phyloP scores from a whole-genome alignment of 2,888 invertebrate genomes.

The Hemicrepidius hirtus region DNA sequence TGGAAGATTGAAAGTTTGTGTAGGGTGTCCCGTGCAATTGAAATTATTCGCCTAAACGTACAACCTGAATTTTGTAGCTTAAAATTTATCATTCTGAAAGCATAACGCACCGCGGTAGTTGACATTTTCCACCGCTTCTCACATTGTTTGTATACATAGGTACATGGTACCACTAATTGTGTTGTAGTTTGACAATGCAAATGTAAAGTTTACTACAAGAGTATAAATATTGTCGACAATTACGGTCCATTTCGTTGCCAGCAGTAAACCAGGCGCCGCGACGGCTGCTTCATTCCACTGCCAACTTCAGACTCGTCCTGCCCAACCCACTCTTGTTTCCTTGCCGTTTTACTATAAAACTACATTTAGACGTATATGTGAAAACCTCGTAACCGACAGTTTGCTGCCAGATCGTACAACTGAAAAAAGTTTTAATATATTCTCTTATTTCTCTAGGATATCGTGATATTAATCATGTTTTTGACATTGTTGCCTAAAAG shows the following conservation, averaged over 20 bases:
- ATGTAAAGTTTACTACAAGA: constrained; percentile 22
- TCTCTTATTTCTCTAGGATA: neutral
- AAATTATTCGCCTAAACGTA: no score
- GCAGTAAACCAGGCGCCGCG: constrained; percentile 48
- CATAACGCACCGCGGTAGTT: no score
- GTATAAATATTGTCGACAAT: constrained; percentile 47
- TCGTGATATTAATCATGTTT: constrained; percentile 21
- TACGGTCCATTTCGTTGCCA: constrained; percentile 44
- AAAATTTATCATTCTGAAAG: no score
- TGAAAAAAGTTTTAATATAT: constrained; percentile 21
- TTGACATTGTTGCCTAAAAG: neutral
- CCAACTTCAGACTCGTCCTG: constrained; percentile 39
- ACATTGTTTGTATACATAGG: neutral
- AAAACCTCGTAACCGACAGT: constrained; percentile 9
- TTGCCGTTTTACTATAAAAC: constrained; percentile 37
- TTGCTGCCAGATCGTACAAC: constrained; percentile 1
- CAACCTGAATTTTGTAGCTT: no score
- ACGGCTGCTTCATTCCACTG: constrained; percentile 43
- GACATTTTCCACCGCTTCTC: no score
- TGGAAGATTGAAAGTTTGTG: no score
- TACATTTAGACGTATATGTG: constrained; percentile 32
- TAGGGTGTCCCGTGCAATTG: no score
- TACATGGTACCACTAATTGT: constrained; percentile 12
- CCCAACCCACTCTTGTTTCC: constrained; percentile 27
- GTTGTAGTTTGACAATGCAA: constrained; percentile 16